These are phyloP conservation scores for Helleia helle DNA, from an alignment of 2,888 invertebrate species.

Conservation along the genomic window DNA sequence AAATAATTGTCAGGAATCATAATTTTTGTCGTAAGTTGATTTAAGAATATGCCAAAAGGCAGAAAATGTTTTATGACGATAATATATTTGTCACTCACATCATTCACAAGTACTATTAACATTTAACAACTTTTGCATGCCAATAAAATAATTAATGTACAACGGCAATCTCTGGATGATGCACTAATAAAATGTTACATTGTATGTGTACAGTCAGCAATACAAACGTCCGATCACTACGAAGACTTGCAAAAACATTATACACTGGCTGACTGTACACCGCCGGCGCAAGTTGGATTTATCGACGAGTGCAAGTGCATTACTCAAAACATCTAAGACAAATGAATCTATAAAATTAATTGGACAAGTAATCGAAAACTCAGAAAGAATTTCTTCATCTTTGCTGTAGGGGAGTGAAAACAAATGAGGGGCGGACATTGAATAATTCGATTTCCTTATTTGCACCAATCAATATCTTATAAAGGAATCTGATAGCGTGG, in stretches of 20 bases:
- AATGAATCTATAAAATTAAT: conserved; percentile 74
- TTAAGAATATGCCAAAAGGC: too few species aligned
- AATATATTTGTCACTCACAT: conserved; percentile 1
- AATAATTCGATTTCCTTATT: conserved; percentile 75
- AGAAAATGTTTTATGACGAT: too few species aligned
- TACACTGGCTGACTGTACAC: neutral
- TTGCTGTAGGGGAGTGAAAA: conserved; percentile 63
- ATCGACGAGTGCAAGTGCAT: conserved; percentile 26
- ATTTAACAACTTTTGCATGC: conserved; percentile 6
- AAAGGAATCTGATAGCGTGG: conserved; percentile 51
- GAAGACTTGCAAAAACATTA: neutral
- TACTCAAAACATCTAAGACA: conserved; percentile 61
- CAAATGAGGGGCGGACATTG: conserved; percentile 74
- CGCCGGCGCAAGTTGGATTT: conserved; percentile 2
- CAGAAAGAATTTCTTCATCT: conserved; percentile 73
- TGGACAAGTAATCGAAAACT: conserved; percentile 75
- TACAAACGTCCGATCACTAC: neutral
- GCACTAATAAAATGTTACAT: conserved; percentile 3
- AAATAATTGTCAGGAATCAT: too few species aligned
- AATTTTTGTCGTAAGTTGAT: too few species aligned
- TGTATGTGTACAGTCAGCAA: neutral
- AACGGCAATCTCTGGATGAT: neutral
- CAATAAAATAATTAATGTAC: conserved; percentile 3
- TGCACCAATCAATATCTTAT: conserved; percentile 70
- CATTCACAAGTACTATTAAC: conserved; percentile 3